Percentiles rank a stretch among this genome's conserved stretches.
These are phyloP conservation scores for Apodemia mormo DNA, from an alignment of 2,888 invertebrate species.

Conservation along the genomic window DNA sequence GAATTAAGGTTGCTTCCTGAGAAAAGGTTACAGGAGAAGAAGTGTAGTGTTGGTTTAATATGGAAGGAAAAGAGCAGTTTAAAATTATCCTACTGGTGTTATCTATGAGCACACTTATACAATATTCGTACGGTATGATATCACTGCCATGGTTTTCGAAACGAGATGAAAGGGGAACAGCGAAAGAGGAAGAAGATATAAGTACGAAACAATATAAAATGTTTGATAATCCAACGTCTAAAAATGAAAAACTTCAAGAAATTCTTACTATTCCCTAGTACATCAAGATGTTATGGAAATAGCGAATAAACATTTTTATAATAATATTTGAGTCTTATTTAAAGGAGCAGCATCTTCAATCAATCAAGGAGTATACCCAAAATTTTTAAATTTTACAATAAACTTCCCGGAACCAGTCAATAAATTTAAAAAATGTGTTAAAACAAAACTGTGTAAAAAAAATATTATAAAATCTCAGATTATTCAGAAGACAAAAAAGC, in stretches of 20 bases:
- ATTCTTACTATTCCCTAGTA: too few species aligned
- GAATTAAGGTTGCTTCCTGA: too few species aligned
- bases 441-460: too few species aligned
- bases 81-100: conserved; percentile 55
- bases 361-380: too few species aligned
- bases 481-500: too few species aligned
- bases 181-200: conserved; percentile 25
- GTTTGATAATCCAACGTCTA: not conserved
- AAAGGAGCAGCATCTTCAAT: too few species aligned
- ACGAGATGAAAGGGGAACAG: conserved; percentile 26
- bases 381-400: too few species aligned
- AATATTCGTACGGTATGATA: conserved; percentile 59
- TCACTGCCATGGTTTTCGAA: conserved; percentile 35
- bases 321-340: too few species aligned
- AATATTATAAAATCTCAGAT: too few species aligned
- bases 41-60: conserved; percentile 34
- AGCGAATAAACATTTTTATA: conserved; percentile 35
- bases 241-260: not conserved
- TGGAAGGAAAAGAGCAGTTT: conserved; percentile 60
- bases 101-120: conserved; percentile 56
- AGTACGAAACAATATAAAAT: conserved; percentile 28
- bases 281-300: conserved; percentile 19
- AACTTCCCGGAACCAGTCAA: too few species aligned
- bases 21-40: not conserved
- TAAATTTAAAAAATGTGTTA: too few species aligned